Evolutionary conservation across 2,888 invertebrate species (phyloP).

Genomic region (Tholera decimalis): DNA sequence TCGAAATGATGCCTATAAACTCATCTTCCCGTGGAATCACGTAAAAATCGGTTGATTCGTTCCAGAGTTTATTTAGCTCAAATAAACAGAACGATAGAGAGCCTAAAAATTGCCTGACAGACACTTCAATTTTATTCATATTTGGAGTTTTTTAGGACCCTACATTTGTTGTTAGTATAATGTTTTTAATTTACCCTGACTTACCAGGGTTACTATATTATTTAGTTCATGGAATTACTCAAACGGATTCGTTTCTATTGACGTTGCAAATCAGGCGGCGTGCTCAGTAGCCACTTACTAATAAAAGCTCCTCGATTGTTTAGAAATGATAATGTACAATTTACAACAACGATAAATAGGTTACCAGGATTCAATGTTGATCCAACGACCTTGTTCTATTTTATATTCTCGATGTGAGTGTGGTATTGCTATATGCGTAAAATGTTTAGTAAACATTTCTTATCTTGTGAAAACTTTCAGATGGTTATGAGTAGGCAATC

Average conservation of each 20-base stretch:
- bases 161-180: too few species aligned
- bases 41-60: too few species aligned
- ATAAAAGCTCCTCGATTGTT: slow-evolving; percentile 18
- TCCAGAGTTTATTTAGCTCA: too few species aligned
- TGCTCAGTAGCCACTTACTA: background rate
- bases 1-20: too few species aligned
- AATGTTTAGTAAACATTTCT: slow-evolving; percentile 36
- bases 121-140: too few species aligned
- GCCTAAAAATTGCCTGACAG: too few species aligned
- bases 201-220: background rate
- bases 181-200: background rate
- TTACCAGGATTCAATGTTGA: slow-evolving; percentile 34
- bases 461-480: slow-evolving; percentile 15
- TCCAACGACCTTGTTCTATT: slow-evolving; percentile 44
- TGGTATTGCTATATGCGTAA: slow-evolving; percentile 26
- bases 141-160: background rate
- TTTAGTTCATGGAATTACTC: background rate
- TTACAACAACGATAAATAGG: slow-evolving; percentile 31
- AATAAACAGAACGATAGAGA: too few species aligned
- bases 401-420: slow-evolving; percentile 29
- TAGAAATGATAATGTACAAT: slow-evolving; percentile 22
- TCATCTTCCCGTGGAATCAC: too few species aligned
- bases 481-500: too few species aligned
- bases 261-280: background rate
- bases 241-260: background rate